A percentile compares a stretch with the other conserved stretches of the same genome.
These are phyloP conservation scores for chimpanzee (Pan troglodytes) DNA, from an alignment of 2,113 vertebrate species.

Conservation along the genomic window DNA sequence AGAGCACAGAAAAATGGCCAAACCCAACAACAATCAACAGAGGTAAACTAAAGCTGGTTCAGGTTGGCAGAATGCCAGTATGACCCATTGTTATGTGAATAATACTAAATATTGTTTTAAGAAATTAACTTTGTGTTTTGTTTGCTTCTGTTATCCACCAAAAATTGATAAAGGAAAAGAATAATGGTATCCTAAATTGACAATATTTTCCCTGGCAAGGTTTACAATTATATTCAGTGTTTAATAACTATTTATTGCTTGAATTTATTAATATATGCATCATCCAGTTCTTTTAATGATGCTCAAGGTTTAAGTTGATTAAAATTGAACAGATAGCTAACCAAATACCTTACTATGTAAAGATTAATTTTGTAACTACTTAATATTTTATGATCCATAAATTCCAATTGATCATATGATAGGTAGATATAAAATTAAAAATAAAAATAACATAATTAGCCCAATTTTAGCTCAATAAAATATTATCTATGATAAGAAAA, in stretches of 20 bases:
- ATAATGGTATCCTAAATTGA: not conserved
- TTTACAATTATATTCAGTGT: not conserved
- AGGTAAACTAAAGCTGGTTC: not conserved
- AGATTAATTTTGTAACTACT: not conserved
- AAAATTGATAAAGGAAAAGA: not conserved
- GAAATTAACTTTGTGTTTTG: not conserved
- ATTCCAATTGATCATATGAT: not conserved
- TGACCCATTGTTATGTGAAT: not conserved
- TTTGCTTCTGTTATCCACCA: not conserved
- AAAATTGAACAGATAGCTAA: not conserved
- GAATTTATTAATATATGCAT: not conserved
- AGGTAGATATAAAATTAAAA: not conserved
- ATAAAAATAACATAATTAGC: not conserved
- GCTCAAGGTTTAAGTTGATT: not conserved
- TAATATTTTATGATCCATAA: not conserved
- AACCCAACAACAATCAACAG: not conserved
- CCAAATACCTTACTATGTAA: not conserved
- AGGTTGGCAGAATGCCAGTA: not conserved
- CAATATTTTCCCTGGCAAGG: not conserved
- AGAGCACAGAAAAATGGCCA: not conserved
- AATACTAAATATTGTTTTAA: not conserved
- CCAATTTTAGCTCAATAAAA: not conserved
- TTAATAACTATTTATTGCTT: slow-evolving; percentile 16
- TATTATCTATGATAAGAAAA: not conserved
- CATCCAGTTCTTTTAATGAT: not conserved